Base-by-base conservation (phyloP, 2,113 vertebrate genomes). In the Calidris pugnax region DNA sequence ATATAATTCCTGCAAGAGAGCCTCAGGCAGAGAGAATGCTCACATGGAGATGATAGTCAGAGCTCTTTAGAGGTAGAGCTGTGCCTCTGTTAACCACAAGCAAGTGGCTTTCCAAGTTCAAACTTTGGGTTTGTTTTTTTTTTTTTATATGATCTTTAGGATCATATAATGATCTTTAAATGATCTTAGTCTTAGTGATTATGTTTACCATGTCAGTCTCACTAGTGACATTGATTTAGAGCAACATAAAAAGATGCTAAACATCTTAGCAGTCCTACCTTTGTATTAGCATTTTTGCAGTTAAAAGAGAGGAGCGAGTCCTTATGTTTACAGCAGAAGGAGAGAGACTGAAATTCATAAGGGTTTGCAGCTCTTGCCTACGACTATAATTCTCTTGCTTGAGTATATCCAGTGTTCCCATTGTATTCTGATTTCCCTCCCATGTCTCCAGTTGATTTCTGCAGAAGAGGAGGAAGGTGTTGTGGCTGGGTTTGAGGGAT, bases 161-260 rank as follows among this genome's bases (percentile, higher is more conserved):
- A 22, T 22, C 47, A 48, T 48, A 48, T 48, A 48, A 48, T 48
- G 47, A 48, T 48, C 47, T 48, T 48, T 48, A 48, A 22, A 48
- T 48, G 47, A 48, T 48, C 47, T 48, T 24, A 12, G 12, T 45
- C 32, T 69, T 41, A 60, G 6, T 57, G 48, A 35, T 87, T 73
- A 19, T 23, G 6, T 74, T 87, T 62, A n/a, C 24, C 8, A 15
- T 14, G 5, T 55, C 24, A 67, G 41, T 50, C 22, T 45, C 59
- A 21, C 22, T 68, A 17, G 12, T 3, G 20, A 30, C 5, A 7
- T 57, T 71, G 62, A 51, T 56, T 63, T 41, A 45, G n/a, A 72
- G 37, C n/a, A 71, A 50, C 1, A 14, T 48, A 48, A 30, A 39
- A 60, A 45, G 10, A 10, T 1, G 0, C 3, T 0, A 41, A 4